These are phyloP conservation scores for Lomographa bimaculata DNA, from an alignment of 2,888 invertebrate species.

Conservation along the genomic window DNA sequence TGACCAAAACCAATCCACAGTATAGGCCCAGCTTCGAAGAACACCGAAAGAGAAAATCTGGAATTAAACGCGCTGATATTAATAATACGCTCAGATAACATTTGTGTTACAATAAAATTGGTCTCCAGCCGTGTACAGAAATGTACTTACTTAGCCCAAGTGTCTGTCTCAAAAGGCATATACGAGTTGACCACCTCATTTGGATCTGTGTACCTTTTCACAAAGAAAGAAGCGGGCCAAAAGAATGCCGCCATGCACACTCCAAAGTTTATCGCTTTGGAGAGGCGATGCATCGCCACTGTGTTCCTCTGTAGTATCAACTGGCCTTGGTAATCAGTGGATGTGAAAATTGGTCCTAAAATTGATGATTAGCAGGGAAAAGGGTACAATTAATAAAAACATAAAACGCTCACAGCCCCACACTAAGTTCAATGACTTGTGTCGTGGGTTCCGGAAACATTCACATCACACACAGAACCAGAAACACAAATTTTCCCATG, in stretches of 20 bases:
- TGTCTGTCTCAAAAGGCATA: constrained; percentile 41
- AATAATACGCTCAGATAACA: no score
- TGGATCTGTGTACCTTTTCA: constrained; percentile 35
- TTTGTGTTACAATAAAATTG: no score
- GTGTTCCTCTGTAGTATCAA: constrained; percentile 33
- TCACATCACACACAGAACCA: no score
- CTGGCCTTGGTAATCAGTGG: constrained; percentile 36
- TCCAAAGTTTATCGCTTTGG: constrained; percentile 15
- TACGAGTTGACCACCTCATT: constrained; percentile 35
- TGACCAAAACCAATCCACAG: constrained; percentile 47
- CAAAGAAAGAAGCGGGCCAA: constrained; percentile 35
- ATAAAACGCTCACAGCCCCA: no score
- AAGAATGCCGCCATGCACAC: constrained; percentile 5
- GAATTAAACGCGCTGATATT: constrained; percentile 12
- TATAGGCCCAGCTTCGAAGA: constrained; percentile 34
- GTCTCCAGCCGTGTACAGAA: no score
- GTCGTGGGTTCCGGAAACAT: no score
- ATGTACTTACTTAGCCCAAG: constrained; percentile 46
- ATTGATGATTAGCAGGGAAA: no score
- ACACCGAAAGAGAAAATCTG: constrained; percentile 40
- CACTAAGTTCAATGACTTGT: no score
- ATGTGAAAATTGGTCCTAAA: constrained; percentile 44
- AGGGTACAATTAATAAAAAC: no score
- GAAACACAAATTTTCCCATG: no score
- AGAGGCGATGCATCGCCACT: constrained; percentile 31